Base-by-base conservation (phyloP, 2,888 invertebrate species). In the Oligia strigilis region DNA sequence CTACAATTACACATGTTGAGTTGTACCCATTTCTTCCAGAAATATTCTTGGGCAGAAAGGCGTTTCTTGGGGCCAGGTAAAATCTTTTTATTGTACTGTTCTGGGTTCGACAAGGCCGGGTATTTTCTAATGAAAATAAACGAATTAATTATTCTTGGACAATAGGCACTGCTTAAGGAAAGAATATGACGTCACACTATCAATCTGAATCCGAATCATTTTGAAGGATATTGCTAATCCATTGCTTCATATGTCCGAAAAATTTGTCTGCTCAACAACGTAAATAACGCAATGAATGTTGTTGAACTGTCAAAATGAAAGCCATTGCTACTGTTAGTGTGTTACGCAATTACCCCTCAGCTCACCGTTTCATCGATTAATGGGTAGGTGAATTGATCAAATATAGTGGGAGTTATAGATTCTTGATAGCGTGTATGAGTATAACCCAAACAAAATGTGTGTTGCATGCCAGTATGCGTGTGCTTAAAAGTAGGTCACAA, bases 1-100 rank as follows among this genome's bases (percentile, higher is more conserved):
- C 73, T 83, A 84, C 75, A 65, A 74, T 73, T 58, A 83, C 17
- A 70, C 5, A 43, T 55, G 29, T 55, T 43, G 71, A 71, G 19
- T 46, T 76, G 88, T 96, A 97, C 96, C 97, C 96, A 96, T 96
- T 96, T 96, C 90, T 95, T 96, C 97, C 95, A 96, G 87, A 94
- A 95, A 93, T 96, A 95, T 86, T 96, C 96, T 85, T 95, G 96
- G 76, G 95, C 92, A 67, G 94, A 94, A 84, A 96, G 87, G 4
- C 95, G 94, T 91, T 96, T 96, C 94, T 95, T 97, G 70, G 94
- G 94, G 2, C 92, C 93, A 64, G 92, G 87, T 64, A 91, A 86
- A 80, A 90, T 89, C 89, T 94, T 96, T 94, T 95, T 95, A 92
- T 93, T 95, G 89, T 94, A 95, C 76, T 91, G 92, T 60, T 94